Evolutionary conservation across 1,140 invertebrate genomes (phyloP).

Genomic region (Drosophila sechellia): DNA sequence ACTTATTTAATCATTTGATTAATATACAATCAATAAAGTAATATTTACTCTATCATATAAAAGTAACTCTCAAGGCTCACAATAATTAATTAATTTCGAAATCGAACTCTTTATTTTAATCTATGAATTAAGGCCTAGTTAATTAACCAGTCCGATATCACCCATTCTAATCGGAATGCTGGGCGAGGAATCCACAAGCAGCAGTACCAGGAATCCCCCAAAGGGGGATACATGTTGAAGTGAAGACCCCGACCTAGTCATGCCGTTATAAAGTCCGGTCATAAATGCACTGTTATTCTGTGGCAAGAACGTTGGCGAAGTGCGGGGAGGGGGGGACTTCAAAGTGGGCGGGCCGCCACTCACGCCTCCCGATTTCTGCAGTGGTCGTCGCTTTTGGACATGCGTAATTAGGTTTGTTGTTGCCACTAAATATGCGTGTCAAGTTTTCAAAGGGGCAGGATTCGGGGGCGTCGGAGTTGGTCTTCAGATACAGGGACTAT

Average conservation of each 20-base stretch:
- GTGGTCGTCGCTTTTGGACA: constrained; percentile 61
- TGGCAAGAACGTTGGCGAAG: not conserved
- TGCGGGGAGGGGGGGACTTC: not conserved
- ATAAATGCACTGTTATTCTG: constrained; percentile 53
- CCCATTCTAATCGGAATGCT: constrained; percentile 53
- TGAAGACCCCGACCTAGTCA: constrained; percentile 14
- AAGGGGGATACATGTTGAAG: constrained; percentile 7
- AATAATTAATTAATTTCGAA: not conserved
- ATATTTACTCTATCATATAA: too few species aligned
- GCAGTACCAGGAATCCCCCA: not conserved
- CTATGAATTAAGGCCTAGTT: not conserved
- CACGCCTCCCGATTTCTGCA: constrained; percentile 34
- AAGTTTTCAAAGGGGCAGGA: constrained; percentile 57
- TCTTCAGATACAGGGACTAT: not conserved
- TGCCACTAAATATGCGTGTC: constrained; percentile 81
- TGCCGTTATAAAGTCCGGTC: constrained; percentile 24
- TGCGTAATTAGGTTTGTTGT: constrained; percentile 79
- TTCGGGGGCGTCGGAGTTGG: not conserved
- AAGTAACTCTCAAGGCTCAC: too few species aligned
- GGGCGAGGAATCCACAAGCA: constrained; percentile 2
- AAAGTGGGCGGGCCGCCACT: not conserved
- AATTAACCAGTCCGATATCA: not conserved
- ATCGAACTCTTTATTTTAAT: not conserved
- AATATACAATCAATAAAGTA: too few species aligned
- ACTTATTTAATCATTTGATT: too few species aligned